Conservation (phyloP, 2,113 vertebrate genomes). For the Saguinus imperator region DNA sequence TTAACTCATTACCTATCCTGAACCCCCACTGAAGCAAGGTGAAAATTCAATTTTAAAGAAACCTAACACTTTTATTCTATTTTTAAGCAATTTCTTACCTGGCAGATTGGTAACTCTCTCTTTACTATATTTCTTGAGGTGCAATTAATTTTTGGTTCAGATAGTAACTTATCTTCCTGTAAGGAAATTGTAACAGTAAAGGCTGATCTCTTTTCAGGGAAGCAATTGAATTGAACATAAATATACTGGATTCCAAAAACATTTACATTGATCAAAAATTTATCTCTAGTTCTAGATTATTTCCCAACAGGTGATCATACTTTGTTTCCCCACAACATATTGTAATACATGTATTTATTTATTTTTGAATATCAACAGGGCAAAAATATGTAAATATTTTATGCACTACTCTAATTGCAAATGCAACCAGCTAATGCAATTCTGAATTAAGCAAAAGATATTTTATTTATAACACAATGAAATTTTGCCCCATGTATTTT, state of each 20-base stretch:
- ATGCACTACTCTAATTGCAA: neutral
- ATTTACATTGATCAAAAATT: conserved; percentile 28
- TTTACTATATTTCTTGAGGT: conserved; percentile 80
- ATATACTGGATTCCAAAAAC: conserved; percentile 41
- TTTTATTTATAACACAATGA: neutral
- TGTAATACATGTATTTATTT: neutral
- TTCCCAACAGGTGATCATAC: neutral
- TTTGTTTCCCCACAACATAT: neutral
- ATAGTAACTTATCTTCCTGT: conserved; percentile 71
- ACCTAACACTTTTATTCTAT: conserved; percentile 76
- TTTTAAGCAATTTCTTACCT: conserved; percentile 84
- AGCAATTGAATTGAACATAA: conserved; percentile 26
- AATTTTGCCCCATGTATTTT: neutral
- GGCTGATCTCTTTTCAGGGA: conserved; percentile 43
- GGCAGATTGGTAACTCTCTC: conserved; percentile 78
- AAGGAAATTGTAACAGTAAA: conserved; percentile 69
- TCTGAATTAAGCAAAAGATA: conserved; percentile 2
- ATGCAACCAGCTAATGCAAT: neutral
- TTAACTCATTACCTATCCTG: conserved; percentile 65
- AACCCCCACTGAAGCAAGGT: conserved; percentile 66
- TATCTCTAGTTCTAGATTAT: neutral
- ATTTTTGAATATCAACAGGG: neutral
- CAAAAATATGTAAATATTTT: neutral
- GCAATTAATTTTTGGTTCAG: conserved; percentile 83
- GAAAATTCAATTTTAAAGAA: conserved; percentile 82